Base-by-base conservation (phyloP, 1,140 invertebrate genomes). In the Charaxes varanes region DNA sequence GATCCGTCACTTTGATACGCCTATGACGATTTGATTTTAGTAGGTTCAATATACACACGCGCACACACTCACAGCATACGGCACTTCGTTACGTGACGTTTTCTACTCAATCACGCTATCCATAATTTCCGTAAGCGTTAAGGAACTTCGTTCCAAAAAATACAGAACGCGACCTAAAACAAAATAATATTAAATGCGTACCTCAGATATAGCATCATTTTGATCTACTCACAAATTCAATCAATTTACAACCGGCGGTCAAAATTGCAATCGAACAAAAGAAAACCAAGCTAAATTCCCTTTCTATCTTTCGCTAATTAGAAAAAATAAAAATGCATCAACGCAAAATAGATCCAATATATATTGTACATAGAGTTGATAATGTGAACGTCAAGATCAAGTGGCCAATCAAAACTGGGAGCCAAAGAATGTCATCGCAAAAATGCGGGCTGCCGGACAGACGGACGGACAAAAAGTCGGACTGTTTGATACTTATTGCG, bases 401-500 rank as follows among this genome's bases (percentile, higher is more conserved):
- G 41, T 47, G 42, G 30, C 54, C 58, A 74, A 74, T 78, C 73
- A 78, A 70, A 74, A 66, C 54, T 53, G 55, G 52, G 41, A 50
- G 56, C 56, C 28, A 32, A 38, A 55, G 73, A 79, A 79, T 79
- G 69, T 62, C 57, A 64, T 68, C 58, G 62, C 51, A 57, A 53
- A 57, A 63, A 68, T 71, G 40, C 50, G 41, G 54, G 33, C 15
- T 47, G 33, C 28, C 33, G 27, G 55, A 58, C 64, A 51, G 60
- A 59, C 56, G 57, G 58, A 53, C 45, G 7, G 44, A 59, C 62
- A 79, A 79, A 79, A 79, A 79, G 59, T 58, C 26, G 56, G 33
- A 71, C 70, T 55, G 58, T 44, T 64, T 67, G 61, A 79, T 79
- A 77, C 65, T 60, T 67, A 56, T 60, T 58, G 50, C 53, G 58